These are phyloP conservation scores for Labeo calbasu DNA, from an alignment of 2,797 vertebrate genomes.

Conservation along the genomic window DNA sequence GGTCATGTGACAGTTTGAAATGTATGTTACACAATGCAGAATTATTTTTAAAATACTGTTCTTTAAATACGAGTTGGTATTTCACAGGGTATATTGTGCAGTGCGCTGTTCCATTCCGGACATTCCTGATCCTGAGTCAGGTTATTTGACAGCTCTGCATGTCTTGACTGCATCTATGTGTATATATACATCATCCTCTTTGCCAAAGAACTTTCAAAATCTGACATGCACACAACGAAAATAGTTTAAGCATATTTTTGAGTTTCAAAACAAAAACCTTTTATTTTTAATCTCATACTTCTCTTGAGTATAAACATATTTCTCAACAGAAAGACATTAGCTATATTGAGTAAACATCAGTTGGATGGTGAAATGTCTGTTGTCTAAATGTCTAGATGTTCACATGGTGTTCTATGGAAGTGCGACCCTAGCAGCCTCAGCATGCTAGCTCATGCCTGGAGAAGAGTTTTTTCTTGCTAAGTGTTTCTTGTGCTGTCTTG, in stretches of 20 bases:
- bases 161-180: constrained; percentile 35
- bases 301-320: constrained; percentile 41
- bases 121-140: constrained; percentile 2
- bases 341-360: neutral
- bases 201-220: constrained; percentile 34
- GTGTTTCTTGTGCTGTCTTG: constrained; percentile 22
- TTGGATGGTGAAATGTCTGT: constrained; percentile 31
- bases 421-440: constrained; percentile 47
- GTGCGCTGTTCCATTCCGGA: constrained; percentile 8
- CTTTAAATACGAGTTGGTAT: neutral
- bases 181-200: constrained; percentile 30
- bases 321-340: constrained; percentile 45
- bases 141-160: constrained; percentile 8
- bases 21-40: neutral
- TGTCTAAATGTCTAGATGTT: constrained; percentile 23
- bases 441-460: constrained; percentile 69
- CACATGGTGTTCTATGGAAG: constrained; percentile 59
- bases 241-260: constrained; percentile 23
- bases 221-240: constrained; percentile 18
- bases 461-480: constrained; percentile 50
- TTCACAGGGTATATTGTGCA: neutral
- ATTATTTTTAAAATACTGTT: neutral
- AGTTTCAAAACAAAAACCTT: constrained; percentile 26
- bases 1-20: neutral
- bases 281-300: constrained; percentile 45